These are phyloP conservation scores for Styela plicata DNA, from an alignment of 23 tunicate species.

Conservation along the genomic window DNA sequence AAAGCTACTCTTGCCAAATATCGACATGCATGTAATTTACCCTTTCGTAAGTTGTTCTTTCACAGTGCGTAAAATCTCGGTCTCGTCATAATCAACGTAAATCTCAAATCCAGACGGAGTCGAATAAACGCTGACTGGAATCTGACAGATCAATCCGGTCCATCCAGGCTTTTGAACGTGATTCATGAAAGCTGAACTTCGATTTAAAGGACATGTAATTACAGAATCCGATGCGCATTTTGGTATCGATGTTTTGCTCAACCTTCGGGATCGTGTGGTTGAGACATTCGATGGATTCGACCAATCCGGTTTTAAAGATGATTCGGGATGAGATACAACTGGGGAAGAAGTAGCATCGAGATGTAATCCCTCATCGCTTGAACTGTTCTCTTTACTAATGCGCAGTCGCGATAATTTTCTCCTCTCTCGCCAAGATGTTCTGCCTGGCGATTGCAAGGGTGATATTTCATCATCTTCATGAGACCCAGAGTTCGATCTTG, in stretches of 20 bases:
- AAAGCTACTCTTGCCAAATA: not conserved
- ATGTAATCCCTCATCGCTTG: not conserved
- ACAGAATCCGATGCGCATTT: slow-evolving; percentile 47
- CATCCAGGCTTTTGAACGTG: not conserved
- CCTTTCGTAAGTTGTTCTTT: slow-evolving; percentile 22
- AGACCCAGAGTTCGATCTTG: not conserved
- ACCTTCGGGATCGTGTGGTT: not conserved
- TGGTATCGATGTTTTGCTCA: not conserved
- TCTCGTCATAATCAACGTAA: slow-evolving; percentile 40
- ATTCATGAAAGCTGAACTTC: not conserved
- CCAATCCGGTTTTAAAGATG: not conserved
- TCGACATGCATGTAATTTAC: not conserved
- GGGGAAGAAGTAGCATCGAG: not conserved
- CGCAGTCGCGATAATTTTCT: not conserved
- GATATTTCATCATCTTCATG: not conserved
- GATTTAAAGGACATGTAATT: slow-evolving; percentile 8
- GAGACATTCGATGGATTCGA: not conserved
- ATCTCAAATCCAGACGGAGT: slow-evolving; percentile 40
- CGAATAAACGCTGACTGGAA: slow-evolving; percentile 32
- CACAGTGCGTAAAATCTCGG: slow-evolving; percentile 30
- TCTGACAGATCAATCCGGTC: slow-evolving; percentile 23
- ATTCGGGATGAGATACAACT: not conserved
- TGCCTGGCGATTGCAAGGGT: not conserved
- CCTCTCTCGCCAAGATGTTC: not conserved
- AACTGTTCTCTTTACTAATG: not conserved